Base-by-base conservation (phyloP, 2,888 invertebrate genomes). In the Acrobasis repandana region DNA sequence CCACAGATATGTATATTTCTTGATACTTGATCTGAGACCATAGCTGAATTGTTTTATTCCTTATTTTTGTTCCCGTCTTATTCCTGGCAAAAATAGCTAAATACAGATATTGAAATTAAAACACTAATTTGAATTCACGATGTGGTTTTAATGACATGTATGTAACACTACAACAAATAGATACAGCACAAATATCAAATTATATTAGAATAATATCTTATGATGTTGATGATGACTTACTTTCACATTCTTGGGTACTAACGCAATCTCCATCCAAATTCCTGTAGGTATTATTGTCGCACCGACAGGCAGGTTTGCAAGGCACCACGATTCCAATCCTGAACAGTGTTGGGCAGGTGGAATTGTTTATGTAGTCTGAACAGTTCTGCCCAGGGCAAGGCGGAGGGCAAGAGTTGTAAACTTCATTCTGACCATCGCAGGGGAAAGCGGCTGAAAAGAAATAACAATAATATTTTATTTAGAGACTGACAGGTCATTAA, bases 371-470 rank as follows among this genome's bases (percentile, higher is more conserved):
- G 46, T 67, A 72, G 56, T 70, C 70, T 11, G 56, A 16, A 46
- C 72, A 72, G 8, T 52, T 64, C 48, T 69, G 61, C n/a, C 68
- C 69, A 9, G 72, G 68, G 20, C 70, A 69, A 0, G 15, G 36
- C 6, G 68, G 61, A 11, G 67, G 66, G 33, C 72, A 72, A 18
- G 66, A 38, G 28, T 65, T 16, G 47, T 66, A 70, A 43, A 59
- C 43, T 61, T 72, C 72, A 52, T 71, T 62, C 3, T 60, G 63
- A 9, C 63, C 65, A 16, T 65, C 16, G 15, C 71, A 71, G n/a
- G 58, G 11, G 51, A 70, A 70, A 1, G 69, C 58, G 36, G 69
- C 69, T 69, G 59, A 20, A 64, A 61, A 18, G 20, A 50, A 56
- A 46, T 14, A 10, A 43, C 43, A 43, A 46, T n/a, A 16, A 36